A percentile compares a stretch with the other conserved stretches of the same genome.
These are phyloP conservation scores for Augochlora pura DNA, from an alignment of 1,140 invertebrate species.

Conservation along the genomic window DNA sequence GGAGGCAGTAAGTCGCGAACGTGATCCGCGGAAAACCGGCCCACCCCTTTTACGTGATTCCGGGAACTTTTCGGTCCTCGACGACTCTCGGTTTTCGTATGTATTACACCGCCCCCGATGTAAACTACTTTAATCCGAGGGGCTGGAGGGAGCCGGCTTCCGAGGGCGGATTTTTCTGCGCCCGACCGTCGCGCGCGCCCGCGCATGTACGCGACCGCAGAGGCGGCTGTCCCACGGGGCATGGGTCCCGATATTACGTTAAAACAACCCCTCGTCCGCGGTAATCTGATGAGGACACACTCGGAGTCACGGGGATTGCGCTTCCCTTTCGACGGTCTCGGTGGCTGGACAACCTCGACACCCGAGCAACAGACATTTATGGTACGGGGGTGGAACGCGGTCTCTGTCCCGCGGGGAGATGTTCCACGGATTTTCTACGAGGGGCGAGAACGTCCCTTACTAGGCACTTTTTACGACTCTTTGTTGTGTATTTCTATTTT, in stretches of 20 bases:
- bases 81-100: constrained; percentile 43
- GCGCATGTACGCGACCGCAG: not conserved
- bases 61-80: constrained; percentile 37
- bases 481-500: too few species aligned
- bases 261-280: constrained; percentile 24
- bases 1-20: constrained; percentile 50
- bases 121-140: constrained; percentile 51
- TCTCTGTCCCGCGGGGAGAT: too few species aligned
- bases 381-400: too few species aligned
- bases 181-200: not conserved
- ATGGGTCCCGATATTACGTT: constrained; percentile 19
- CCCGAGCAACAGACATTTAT: too few species aligned
- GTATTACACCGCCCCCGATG: constrained; percentile 48
- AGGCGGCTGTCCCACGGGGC: constrained; percentile 1
- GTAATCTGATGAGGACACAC: constrained; percentile 34
- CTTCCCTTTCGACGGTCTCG: constrained; percentile 17
- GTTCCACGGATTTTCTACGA: too few species aligned
- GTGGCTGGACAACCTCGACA: not conserved
- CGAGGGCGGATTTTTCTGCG: constrained; percentile 33
- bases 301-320: constrained; percentile 24
- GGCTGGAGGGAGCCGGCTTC: constrained; percentile 12
- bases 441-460: too few species aligned
- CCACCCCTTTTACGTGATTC: constrained; percentile 47
- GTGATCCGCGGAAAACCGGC: constrained; percentile 49
- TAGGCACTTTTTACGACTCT: too few species aligned